Base-by-base conservation (phyloP, 2,797 vertebrate species). In the Odontamblyopus lacepedii region DNA sequence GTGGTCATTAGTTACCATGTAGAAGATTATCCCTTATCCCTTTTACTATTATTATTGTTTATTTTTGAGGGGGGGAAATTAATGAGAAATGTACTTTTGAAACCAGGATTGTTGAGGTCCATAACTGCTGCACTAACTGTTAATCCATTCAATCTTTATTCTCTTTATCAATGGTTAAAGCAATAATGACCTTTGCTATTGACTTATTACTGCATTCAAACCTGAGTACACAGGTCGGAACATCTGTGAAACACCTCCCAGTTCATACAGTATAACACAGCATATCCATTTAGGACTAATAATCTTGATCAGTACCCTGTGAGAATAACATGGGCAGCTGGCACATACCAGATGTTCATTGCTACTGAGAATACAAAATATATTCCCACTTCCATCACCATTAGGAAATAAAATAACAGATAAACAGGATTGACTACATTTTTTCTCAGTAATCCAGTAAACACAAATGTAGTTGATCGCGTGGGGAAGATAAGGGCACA, bases 331-430 rank as follows among this genome's bases (percentile, higher is more conserved):
- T 59, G 70, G 69, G 70, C 93, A 94, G 91, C 92, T 93, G 91
- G 89, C 66, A 44, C 18, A 19, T 75, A 77, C 85, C 92, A 93
- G 91, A 93, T 94, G 93, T 92, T 91, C 55, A 44, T 90, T 87
- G 92, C 92, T 90, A 90, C 87, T 63, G 84, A 87, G 89, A 93
- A 92, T 84, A 78, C 84, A 92, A 93, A 91, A 15, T 19, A 89
- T 78, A 87, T 90, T 91, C 83, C 65, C 48, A 73, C 89, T 92
- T 92, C 88, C 80, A 89, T 72, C 84, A 82, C 91, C 91, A 92
- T 93, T 93, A 92, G 84, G 78, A 84, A 90, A 92, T 90, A 86
- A 86, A 87, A 78, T 75, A 76, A 48, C 35, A 65, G 51, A 29
- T 13, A 41, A 44, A 16, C 5, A 23, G 50, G 29, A 6, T 50